phyloP scores from a whole-genome alignment of 2,113 vertebrate species.

The Ailurus styani region DNA sequence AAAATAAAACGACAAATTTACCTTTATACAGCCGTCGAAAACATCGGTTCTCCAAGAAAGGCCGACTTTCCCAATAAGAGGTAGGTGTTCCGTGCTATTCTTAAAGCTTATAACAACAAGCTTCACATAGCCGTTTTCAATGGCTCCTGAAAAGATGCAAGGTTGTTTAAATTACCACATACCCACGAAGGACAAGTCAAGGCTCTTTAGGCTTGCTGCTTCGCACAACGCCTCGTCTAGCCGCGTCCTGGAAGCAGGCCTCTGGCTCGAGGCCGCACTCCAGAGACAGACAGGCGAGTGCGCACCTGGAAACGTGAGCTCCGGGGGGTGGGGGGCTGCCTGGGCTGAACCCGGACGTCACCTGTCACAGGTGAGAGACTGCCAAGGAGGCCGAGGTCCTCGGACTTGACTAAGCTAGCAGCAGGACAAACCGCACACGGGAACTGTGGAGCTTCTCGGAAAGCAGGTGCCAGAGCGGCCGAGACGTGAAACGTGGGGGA shows the following conservation, averaged over 20 bases:
- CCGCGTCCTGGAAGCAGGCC: accelerated
- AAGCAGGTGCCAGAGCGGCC: background rate
- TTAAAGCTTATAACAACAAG: slow-evolving; percentile 75
- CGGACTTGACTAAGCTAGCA: background rate
- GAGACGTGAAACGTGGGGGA: background rate
- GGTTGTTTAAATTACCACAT: background rate
- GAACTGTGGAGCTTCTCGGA: background rate
- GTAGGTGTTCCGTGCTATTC: slow-evolving; percentile 77
- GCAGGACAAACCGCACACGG: background rate
- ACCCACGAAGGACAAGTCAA: background rate
- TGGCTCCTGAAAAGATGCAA: slow-evolving; percentile 77
- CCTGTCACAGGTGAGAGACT: background rate
- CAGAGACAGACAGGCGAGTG: background rate
- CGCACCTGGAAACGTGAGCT: background rate
- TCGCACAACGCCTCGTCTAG: accelerated
- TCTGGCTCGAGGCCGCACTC: background rate
- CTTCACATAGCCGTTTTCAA: slow-evolving; percentile 80
- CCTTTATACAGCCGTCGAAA: slow-evolving; percentile 82
- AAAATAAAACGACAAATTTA: slow-evolving; percentile 65
- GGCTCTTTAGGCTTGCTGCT: background rate
- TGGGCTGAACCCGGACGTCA: background rate
- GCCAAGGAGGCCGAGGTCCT: background rate
- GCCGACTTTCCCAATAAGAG: slow-evolving; percentile 78
- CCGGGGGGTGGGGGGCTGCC: background rate
- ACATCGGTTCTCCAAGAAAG: slow-evolving; percentile 79